Evolutionary conservation across 2,888 invertebrate species (phyloP).

Genomic region (Eupithecia subfuscata): DNA sequence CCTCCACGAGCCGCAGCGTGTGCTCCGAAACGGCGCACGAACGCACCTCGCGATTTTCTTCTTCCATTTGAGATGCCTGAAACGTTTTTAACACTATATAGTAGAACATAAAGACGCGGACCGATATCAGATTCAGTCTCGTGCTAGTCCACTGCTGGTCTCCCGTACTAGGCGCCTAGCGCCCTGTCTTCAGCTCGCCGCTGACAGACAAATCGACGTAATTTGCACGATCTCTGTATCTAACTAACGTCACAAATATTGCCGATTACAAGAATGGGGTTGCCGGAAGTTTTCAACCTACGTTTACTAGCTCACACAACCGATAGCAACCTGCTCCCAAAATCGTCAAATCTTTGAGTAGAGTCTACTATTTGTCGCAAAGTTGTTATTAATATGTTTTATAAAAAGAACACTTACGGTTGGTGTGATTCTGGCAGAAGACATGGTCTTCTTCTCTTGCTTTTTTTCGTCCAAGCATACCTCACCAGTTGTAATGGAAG

Average conservation of each 20-base stretch:
- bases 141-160: not conserved
- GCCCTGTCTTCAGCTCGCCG: no score
- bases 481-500: conserved; percentile 72
- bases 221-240: no score
- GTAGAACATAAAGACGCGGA: not conserved
- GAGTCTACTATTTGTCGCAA: not conserved
- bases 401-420: conserved; percentile 51
- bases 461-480: conserved; percentile 56
- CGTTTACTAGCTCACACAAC: not conserved
- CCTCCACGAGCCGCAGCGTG: conserved; percentile 53
- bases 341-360: not conserved
- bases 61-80: conserved; percentile 59
- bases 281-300: not conserved
- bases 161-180: not conserved
- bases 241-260: no score
- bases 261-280: no score
- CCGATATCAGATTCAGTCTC: not conserved
- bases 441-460: conserved; percentile 35
- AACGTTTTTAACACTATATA: not conserved
- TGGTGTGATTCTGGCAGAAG: conserved; percentile 60
- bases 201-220: no score
- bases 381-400: not conserved
- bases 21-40: conserved; percentile 56
- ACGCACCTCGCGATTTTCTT: conserved; percentile 14
- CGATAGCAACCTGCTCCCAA: not conserved